Conservation (phyloP, 2,797 vertebrate species). For the Phoeniculus purpureus region DNA sequence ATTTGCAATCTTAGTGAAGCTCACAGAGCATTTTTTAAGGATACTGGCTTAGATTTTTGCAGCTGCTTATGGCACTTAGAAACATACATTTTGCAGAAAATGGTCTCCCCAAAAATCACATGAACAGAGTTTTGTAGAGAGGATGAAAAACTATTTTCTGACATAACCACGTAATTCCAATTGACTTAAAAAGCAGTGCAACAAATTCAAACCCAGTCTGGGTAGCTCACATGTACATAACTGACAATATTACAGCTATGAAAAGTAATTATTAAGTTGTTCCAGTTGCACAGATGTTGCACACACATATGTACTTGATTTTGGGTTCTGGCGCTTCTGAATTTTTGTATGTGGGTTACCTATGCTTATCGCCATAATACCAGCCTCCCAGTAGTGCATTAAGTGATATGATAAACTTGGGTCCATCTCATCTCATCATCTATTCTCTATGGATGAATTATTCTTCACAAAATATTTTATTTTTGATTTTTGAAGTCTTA, state of each 20-base stretch:
- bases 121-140: neutral
- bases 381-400: neutral
- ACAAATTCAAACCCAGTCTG: neutral
- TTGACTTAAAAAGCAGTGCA: neutral
- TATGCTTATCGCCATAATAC: neutral
- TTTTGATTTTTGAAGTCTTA: neutral
- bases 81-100: neutral
- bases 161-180: neutral
- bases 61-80: conserved; percentile 15
- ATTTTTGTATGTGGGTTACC: neutral
- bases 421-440: neutral
- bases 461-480: neutral
- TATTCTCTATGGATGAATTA: neutral
- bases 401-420: neutral
- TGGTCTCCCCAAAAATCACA: neutral
- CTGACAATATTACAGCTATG: neutral
- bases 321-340: neutral
- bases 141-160: neutral
- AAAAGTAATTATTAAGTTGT: neutral
- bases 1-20: conserved; percentile 1
- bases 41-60: conserved; percentile 1
- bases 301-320: neutral
- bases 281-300: conserved; percentile 3
- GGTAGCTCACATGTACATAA: neutral
- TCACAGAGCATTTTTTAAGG: neutral